phyloP scores from a whole-genome alignment of 2,888 invertebrate genomes.

The Andrena bucephala region DNA sequence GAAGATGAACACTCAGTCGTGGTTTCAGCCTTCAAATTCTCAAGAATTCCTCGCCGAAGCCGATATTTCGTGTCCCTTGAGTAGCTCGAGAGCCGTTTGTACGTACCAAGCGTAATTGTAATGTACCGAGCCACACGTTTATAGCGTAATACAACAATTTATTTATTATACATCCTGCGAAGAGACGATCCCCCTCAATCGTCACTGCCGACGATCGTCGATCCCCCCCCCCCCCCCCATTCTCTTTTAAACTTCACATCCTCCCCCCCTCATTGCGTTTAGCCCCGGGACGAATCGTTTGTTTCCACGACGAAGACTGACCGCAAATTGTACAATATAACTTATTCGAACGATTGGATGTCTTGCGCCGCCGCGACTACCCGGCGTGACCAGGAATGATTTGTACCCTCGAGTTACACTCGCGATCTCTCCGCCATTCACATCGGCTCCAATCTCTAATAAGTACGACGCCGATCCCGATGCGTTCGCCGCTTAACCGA shows the following conservation, averaged over 20 bases:
- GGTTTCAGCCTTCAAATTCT: slow-evolving; percentile 11
- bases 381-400: slow-evolving; percentile 50
- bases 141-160: slow-evolving; percentile 76
- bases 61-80: slow-evolving; percentile 66
- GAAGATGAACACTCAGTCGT: neutral
- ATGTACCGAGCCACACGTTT: slow-evolving; percentile 77
- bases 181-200: slow-evolving; percentile 57
- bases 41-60: slow-evolving; percentile 4
- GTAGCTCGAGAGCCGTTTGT: slow-evolving; percentile 73
- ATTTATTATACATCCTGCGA: slow-evolving; percentile 70
- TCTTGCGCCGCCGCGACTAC: slow-evolving; percentile 63
- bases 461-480: neutral
- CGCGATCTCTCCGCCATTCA: no score
- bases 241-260: slow-evolving; percentile 19
- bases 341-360: slow-evolving; percentile 43
- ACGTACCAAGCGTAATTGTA: slow-evolving; percentile 71
- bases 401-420: no score
- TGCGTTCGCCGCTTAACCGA: neutral
- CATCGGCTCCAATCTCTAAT: no score
- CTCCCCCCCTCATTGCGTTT: slow-evolving; percentile 16
- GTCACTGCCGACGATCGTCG: slow-evolving; percentile 63
- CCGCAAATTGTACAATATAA: slow-evolving; percentile 54
- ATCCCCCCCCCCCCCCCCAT: slow-evolving; percentile 5
- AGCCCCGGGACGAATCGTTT: slow-evolving; percentile 26
- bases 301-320: slow-evolving; percentile 71